These are phyloP conservation scores for Caretta caretta DNA, from an alignment of 2,113 vertebrate genomes.

Conservation along the genomic window DNA sequence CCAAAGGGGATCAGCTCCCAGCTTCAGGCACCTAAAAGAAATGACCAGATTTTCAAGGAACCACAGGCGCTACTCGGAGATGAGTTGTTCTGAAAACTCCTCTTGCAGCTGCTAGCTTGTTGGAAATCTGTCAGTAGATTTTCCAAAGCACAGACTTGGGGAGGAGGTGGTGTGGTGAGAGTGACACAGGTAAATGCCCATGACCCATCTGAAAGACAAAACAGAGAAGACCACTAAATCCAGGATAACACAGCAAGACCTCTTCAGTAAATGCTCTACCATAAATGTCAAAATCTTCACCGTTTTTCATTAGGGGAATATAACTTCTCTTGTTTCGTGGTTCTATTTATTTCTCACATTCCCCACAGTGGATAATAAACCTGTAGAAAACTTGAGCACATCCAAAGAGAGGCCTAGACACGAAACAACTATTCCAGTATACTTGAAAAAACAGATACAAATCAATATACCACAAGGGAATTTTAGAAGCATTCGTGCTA, in stretches of 20 bases:
- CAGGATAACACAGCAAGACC: neutral
- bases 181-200: neutral
- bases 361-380: neutral
- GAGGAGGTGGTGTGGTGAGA: neutral
- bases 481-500: rapidly evolving
- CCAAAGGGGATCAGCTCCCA: too few relatives aligned
- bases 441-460: neutral
- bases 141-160: neutral
- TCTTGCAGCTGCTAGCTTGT: neutral
- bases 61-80: too few relatives aligned
- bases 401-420: neutral
- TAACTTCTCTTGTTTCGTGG: neutral
- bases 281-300: neutral
- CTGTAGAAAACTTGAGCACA: neutral
- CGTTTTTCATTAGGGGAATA: conserved; percentile 18
- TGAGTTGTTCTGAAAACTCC: neutral
- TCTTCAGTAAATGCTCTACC: neutral
- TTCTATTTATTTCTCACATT: neutral
- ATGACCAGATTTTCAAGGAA: neutral
- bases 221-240: conserved; percentile 6
- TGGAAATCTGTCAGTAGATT: neutral
- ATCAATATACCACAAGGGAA: neutral
- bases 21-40: rapidly evolving
- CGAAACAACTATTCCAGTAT: neutral
- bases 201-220: neutral